These are phyloP conservation scores for Cephus pygmeus DNA, from an alignment of 2,888 invertebrate species.

Conservation along the genomic window DNA sequence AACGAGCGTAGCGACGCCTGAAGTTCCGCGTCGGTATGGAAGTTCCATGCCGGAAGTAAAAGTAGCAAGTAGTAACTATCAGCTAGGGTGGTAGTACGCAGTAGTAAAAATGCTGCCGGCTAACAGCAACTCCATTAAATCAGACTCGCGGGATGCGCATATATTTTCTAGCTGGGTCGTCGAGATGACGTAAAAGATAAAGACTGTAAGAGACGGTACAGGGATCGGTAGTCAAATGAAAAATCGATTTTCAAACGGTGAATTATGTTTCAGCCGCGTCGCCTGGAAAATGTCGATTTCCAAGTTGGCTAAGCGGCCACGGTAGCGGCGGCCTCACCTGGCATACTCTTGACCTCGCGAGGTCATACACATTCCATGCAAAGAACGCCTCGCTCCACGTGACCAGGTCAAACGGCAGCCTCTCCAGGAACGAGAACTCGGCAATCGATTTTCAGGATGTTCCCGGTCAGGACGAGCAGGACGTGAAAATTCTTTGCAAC, in stretches of 20 bases:
- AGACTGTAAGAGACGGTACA: background rate
- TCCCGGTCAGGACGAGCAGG: conserved; percentile 60
- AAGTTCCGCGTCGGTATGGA: background rate
- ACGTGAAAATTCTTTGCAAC: conserved; percentile 61
- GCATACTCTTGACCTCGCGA: conserved; percentile 89
- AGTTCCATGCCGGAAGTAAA: background rate
- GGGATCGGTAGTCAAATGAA: background rate
- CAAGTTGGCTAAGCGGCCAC: conserved; percentile 87
- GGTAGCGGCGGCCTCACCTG: conserved; percentile 68
- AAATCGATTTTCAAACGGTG: background rate
- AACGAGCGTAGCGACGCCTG: background rate
- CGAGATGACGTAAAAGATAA: background rate
- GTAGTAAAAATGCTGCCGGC: background rate
- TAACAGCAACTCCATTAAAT: background rate
- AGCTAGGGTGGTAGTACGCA: background rate
- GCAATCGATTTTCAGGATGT: conserved; percentile 52
- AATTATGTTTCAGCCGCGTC: conserved; percentile 72
- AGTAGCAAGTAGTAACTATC: background rate
- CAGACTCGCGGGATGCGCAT: background rate
- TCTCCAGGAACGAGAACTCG: conserved; percentile 50
- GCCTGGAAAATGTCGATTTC: conserved; percentile 85
- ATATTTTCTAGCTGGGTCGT: background rate
- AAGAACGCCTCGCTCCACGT: conserved; percentile 81
- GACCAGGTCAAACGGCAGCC: conserved; percentile 67
- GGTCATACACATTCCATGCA: conserved; percentile 87